A percentile compares a stretch with the other conserved stretches of the same genome.
Conservation (phyloP, 35 echinoderm and acorn worm species). For the Heliocidaris erythrogramma region DNA sequence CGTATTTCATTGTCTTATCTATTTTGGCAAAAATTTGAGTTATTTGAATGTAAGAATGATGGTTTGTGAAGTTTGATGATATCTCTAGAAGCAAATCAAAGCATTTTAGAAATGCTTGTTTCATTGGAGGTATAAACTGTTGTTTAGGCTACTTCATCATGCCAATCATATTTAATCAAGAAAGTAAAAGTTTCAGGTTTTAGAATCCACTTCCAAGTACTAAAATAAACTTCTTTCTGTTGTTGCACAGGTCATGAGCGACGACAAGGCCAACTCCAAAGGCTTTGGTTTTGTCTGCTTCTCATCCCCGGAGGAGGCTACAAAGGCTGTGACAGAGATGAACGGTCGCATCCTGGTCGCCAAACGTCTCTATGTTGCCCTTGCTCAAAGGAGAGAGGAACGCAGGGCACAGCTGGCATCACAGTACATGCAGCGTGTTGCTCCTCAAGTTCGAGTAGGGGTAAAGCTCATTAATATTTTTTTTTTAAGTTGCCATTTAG, state of each 20-base stretch:
- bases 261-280: conserved; percentile 75
- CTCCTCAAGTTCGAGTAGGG: conserved; percentile 39
- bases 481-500: too few species aligned
- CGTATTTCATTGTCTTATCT: neutral
- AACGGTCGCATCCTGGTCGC: conserved; percentile 80
- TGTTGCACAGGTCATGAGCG: conserved; percentile 81
- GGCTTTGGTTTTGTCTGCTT: conserved; percentile 99
- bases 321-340: conserved; percentile 99
- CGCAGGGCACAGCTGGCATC: conserved; percentile 85
- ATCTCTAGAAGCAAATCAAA: too few species aligned
- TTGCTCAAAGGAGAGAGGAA: conserved; percentile 95
- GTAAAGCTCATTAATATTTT: neutral
- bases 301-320: conserved; percentile 93
- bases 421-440: conserved; percentile 82
- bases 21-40: too few species aligned
- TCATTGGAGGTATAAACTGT: too few species aligned
- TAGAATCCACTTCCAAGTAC: too few species aligned
- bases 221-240: neutral
- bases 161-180: too few species aligned
- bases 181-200: too few species aligned
- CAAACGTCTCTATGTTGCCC: conserved; percentile 94
- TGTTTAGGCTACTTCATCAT: too few species aligned
- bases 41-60: too few species aligned
- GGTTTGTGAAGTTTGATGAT: too few species aligned
- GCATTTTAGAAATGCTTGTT: too few species aligned